Evolutionary conservation across 2,888 invertebrate species (phyloP).

Genomic region (Athrips mouffetella): DNA sequence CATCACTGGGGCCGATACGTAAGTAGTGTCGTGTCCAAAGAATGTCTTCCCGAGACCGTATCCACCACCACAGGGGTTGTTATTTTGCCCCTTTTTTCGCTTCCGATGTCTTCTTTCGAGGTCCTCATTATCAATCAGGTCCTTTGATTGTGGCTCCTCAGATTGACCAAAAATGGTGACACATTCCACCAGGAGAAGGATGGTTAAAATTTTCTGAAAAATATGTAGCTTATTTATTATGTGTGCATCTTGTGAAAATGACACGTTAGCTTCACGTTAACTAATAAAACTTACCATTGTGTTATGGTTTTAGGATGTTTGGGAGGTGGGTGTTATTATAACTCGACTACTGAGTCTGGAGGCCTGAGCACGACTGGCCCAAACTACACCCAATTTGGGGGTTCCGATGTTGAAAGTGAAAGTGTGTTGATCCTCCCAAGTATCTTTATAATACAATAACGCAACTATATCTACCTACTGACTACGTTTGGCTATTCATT

Average conservation of each 20-base stretch:
- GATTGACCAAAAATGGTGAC: slow-evolving; percentile 31
- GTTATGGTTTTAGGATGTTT: not conserved
- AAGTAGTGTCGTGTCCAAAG: slow-evolving; percentile 58
- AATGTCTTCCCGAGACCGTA: slow-evolving; percentile 42
- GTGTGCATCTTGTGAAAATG: slow-evolving; percentile 17
- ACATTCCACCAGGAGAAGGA: slow-evolving; percentile 41
- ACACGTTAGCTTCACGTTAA: too few relatives aligned
- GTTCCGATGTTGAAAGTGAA: slow-evolving; percentile 56
- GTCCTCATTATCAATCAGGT: slow-evolving; percentile 48
- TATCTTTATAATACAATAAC: slow-evolving; percentile 45
- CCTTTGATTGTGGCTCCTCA: slow-evolving; percentile 42
- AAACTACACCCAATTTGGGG: slow-evolving; percentile 31
- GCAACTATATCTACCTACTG: slow-evolving; percentile 51
- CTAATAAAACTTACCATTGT: slow-evolving; percentile 19
- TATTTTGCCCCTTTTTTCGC: slow-evolving; percentile 50
- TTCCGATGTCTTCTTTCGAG: slow-evolving; percentile 52
- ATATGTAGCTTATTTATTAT: not conserved
- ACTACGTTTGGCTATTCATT: slow-evolving; percentile 36
- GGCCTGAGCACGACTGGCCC: slow-evolving; percentile 32
- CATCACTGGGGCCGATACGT: slow-evolving; percentile 61
- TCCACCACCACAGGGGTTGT: slow-evolving; percentile 33
- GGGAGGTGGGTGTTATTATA: not conserved
- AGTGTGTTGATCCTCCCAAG: slow-evolving; percentile 45
- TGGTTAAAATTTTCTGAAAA: slow-evolving; percentile 41
- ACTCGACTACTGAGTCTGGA: slow-evolving; percentile 25